Conservation (phyloP, 2,797 vertebrate species). For the Aplochiton taeniatus region DNA sequence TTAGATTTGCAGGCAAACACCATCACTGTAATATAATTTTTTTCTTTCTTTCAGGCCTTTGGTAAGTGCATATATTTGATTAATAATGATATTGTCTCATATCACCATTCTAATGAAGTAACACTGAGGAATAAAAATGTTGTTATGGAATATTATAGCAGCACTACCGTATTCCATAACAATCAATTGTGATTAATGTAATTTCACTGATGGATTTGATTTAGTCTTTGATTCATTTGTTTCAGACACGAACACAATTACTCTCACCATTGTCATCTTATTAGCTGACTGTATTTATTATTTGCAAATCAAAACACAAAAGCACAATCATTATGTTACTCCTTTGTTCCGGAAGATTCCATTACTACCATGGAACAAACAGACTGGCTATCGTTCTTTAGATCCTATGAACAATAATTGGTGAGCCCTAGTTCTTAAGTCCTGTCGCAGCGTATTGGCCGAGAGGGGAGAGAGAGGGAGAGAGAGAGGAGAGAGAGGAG, state of each 20-base stretch:
- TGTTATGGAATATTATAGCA: too few species aligned
- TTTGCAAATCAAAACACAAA: conserved; percentile 41
- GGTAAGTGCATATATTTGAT: too few species aligned
- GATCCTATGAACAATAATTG: conserved; percentile 43
- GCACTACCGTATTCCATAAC: conserved; percentile 7
- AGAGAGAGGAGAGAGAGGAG: background rate
- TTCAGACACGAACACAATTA: conserved; percentile 19
- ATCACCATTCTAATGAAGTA: too few species aligned
- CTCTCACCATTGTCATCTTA: conserved; percentile 16
- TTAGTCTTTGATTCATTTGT: conserved; percentile 35
- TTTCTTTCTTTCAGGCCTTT: too few species aligned
- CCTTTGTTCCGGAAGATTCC: conserved; percentile 50
- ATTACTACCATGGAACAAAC: conserved; percentile 39
- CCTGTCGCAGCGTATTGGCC: background rate
- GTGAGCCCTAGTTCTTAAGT: conserved; percentile 2
- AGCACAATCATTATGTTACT: conserved; percentile 44
- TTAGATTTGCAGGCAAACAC: too few species aligned
- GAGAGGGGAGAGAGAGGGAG: background rate
- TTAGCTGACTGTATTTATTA: conserved; percentile 17
- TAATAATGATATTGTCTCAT: too few species aligned
- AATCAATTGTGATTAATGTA: conserved; percentile 29
- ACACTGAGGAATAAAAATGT: too few species aligned
- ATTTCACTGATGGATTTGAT: conserved; percentile 33
- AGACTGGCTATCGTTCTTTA: conserved; percentile 40
- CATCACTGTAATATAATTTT: too few species aligned